Conservation (phyloP, 1,140 invertebrate genomes). For the Aphidius gifuensis region DNA sequence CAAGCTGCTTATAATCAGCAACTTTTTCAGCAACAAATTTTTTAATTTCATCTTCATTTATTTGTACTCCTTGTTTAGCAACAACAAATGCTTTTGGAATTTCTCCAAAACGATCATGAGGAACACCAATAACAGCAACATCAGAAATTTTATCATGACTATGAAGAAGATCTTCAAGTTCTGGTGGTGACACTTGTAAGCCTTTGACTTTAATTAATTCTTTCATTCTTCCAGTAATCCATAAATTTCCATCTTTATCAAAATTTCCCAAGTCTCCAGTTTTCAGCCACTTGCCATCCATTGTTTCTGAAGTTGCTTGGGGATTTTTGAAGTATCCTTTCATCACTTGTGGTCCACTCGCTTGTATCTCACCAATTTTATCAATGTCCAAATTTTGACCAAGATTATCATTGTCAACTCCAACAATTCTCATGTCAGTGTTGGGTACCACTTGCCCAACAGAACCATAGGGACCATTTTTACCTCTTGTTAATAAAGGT, state of each 20-base stretch:
- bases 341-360: constrained; percentile 43
- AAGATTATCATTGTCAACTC: neutral
- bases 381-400: constrained; percentile 28
- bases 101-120: constrained; percentile 70
- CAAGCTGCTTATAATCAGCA: constrained; percentile 63
- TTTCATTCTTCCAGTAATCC: constrained; percentile 58
- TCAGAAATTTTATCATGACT: constrained; percentile 62
- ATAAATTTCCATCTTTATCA: constrained; percentile 41
- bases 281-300: constrained; percentile 69
- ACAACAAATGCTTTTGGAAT: constrained; percentile 66
- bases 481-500: constrained; percentile 46
- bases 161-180: constrained; percentile 40
- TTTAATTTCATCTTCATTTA: constrained; percentile 55
- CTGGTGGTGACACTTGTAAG: constrained; percentile 47
- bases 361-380: constrained; percentile 35
- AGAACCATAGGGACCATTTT: constrained; percentile 24
- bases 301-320: constrained; percentile 53
- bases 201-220: constrained; percentile 63
- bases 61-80: constrained; percentile 44
- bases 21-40: constrained; percentile 59
- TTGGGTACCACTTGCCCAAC: constrained; percentile 63
- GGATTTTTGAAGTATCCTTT: constrained; percentile 60
- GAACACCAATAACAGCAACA: constrained; percentile 76
- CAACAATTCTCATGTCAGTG: constrained; percentile 46
- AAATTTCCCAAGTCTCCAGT: constrained; percentile 74